These are phyloP conservation scores for Omphaloscelis lunosa DNA, from an alignment of 2,888 invertebrate genomes.

Conservation along the genomic window DNA sequence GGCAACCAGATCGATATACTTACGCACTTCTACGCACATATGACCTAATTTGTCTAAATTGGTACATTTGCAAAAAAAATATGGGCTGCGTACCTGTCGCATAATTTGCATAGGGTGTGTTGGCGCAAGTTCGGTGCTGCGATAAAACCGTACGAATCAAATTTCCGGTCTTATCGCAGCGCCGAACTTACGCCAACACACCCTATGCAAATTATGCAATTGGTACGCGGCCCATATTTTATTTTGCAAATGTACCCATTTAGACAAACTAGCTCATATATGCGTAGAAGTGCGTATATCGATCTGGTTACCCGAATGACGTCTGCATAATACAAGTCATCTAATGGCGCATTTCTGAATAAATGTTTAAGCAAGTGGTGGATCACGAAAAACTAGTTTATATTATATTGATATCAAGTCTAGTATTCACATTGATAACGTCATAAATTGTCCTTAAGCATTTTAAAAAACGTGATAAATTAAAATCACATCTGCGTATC, in stretches of 20 bases:
- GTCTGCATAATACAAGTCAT: not conserved
- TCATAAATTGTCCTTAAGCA: not conserved
- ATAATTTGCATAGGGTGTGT: not conserved
- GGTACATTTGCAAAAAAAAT: not conserved
- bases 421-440: not conserved
- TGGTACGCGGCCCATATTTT: not conserved
- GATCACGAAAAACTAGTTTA: constrained; percentile 21
- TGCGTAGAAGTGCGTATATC: not conserved
- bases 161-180: not conserved
- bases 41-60: not conserved
- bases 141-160: not conserved
- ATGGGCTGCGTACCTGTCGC: not conserved
- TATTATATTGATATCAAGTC: not conserved
- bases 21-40: not conserved
- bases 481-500: not conserved
- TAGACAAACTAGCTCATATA: not conserved
- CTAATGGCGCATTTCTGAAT: not conserved
- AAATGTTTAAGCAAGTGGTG: constrained; percentile 1
- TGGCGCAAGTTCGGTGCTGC: not conserved
- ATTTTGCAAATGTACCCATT: not conserved
- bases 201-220: no score
- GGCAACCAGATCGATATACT: not conserved
- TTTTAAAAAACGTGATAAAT: constrained; percentile 10
- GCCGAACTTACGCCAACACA: not conserved
- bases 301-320: not conserved